A percentile compares a stretch with the other conserved stretches of the same genome.
Evolutionary conservation across 2,113 vertebrate genomes (phyloP).

Genomic region (Nyctereutes procyonoides): DNA sequence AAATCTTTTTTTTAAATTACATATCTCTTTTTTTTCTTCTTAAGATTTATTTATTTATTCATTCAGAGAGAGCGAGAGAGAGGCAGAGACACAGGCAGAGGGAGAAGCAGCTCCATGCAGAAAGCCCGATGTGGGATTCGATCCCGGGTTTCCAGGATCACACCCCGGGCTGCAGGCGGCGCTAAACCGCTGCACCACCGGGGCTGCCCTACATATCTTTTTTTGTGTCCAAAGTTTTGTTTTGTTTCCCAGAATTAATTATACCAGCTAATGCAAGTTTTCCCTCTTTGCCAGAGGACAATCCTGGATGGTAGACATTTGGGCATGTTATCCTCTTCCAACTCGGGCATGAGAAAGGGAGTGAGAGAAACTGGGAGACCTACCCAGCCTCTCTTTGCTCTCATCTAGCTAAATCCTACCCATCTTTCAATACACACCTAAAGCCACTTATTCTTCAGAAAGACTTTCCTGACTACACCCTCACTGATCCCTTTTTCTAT

Average conservation of each 20-base stretch:
- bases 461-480: neutral
- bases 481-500: neutral
- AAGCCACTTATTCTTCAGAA: neutral
- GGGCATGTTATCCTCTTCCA: neutral
- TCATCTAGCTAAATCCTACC: neutral
- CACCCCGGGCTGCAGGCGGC: too few relatives aligned
- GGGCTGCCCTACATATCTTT: too few relatives aligned
- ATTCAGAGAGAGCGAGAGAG: too few relatives aligned
- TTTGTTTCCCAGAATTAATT: neutral
- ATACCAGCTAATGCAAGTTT: neutral
- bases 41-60: too few relatives aligned
- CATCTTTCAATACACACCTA: neutral
- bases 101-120: too few relatives aligned
- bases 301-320: neutral
- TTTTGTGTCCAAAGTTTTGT: neutral
- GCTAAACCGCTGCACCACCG: too few relatives aligned
- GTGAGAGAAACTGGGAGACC: too few relatives aligned
- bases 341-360: neutral
- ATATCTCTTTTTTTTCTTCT: too few relatives aligned
- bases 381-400: neutral
- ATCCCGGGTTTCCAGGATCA: too few relatives aligned
- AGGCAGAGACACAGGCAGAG: too few relatives aligned
- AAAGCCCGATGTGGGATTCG: too few relatives aligned
- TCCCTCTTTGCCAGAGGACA: neutral
- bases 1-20: too few relatives aligned